phyloP scores from a whole-genome alignment of 2,797 vertebrate genomes.

The Lepilemur ruficaudatus region DNA sequence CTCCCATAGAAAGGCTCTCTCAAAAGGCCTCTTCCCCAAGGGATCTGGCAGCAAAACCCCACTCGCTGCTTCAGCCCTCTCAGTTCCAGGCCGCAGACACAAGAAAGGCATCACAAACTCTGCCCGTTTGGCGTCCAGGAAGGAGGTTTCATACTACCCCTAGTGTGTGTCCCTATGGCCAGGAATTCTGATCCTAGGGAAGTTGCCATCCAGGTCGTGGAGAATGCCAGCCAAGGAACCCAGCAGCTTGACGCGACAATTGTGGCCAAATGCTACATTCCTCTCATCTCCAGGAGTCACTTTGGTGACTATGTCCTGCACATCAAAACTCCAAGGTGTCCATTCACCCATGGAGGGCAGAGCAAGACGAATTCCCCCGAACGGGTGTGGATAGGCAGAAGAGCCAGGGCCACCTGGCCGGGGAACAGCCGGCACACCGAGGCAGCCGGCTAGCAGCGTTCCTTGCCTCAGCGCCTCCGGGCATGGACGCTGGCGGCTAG shows the following conservation, averaged over 20 bases:
- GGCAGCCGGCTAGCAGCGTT: background rate
- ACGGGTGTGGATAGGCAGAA: background rate
- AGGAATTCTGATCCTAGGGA: background rate
- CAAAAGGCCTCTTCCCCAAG: background rate
- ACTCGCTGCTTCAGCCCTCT: background rate
- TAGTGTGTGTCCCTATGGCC: background rate
- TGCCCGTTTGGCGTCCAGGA: background rate
- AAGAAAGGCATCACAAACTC: background rate
- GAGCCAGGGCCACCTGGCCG: background rate
- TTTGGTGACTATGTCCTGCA: background rate
- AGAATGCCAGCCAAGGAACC: background rate
- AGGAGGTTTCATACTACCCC: background rate
- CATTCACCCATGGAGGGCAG: background rate
- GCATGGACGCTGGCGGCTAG: background rate
- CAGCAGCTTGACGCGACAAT: background rate
- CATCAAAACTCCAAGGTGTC: constrained; percentile 4
- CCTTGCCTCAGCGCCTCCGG: background rate
- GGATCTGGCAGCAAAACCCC: background rate
- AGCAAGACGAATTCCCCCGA: background rate
- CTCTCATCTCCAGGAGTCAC: constrained; percentile 12
- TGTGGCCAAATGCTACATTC: background rate
- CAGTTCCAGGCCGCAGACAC: background rate
- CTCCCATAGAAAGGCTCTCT: background rate
- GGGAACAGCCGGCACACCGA: background rate
- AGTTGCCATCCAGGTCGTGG: background rate